Conservation (phyloP, 2,888 invertebrate species). For the Caenorhabditis wallacei region DNA sequence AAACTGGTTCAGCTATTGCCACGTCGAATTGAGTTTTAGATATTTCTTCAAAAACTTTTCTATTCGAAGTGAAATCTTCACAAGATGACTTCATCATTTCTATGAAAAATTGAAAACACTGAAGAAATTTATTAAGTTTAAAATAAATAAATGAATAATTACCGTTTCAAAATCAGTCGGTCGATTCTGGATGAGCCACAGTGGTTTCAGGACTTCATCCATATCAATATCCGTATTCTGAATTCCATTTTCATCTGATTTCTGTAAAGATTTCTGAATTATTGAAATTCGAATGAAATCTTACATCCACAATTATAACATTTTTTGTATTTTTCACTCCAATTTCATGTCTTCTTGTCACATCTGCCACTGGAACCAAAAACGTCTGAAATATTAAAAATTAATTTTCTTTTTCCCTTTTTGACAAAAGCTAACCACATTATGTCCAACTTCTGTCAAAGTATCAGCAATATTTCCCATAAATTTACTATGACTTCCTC, state of each 20-base stretch:
- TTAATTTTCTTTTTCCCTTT: background rate
- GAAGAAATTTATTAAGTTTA: background rate
- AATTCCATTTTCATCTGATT: background rate
- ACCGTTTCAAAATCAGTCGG: slow-evolving; percentile 41
- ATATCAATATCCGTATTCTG: slow-evolving; percentile 13
- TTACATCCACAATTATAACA: slow-evolving; percentile 37
- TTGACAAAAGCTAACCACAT: slow-evolving; percentile 53
- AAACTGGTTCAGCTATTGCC: slow-evolving; percentile 36
- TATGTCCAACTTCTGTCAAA: slow-evolving; percentile 57
- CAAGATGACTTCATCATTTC: slow-evolving; percentile 41
- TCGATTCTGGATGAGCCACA: slow-evolving; percentile 36
- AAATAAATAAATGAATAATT: background rate
- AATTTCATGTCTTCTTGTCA: slow-evolving; percentile 27
- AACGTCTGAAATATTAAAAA: slow-evolving; percentile 46
- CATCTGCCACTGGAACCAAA: slow-evolving; percentile 48
- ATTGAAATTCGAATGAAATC: background rate
- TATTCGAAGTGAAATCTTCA: slow-evolving; percentile 29
- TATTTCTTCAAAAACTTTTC: slow-evolving; percentile 33
- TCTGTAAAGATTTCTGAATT: slow-evolving; percentile 35
- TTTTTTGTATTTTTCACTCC: slow-evolving; percentile 40
- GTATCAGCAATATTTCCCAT: slow-evolving; percentile 64
- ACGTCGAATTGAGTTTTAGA: slow-evolving; percentile 34
- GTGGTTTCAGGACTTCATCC: slow-evolving; percentile 36
- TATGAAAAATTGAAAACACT: slow-evolving; percentile 41
- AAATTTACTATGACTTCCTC: slow-evolving; percentile 65